Evolutionary conservation across 2,113 vertebrate species (phyloP), one percentile per base, ranked within the genome.

Genomic region (Balaeniceps rex): DNA sequence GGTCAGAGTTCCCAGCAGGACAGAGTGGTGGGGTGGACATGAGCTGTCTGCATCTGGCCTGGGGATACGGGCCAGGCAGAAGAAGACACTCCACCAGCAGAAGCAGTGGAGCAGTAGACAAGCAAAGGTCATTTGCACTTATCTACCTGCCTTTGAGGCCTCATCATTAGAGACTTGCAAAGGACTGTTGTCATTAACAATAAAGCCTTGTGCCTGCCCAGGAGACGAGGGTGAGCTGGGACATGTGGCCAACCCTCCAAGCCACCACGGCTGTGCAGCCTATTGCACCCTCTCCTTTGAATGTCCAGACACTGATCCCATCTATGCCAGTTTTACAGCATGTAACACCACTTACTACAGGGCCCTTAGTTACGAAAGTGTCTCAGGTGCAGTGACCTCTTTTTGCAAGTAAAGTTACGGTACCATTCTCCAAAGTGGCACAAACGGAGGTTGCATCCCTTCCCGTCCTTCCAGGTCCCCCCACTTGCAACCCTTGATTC

Each of bases 231-330:
- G 10, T 3, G 9, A 82, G n/a, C 46, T 90, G 60, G 17, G 38
- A 22, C 1, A 1, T 17, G 33, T 0, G 1, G 33, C 46, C 6
- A 16, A 10, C 40, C 26, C 13, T 81, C 26, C 34, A 33, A 9
- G 60, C 28, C 21, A 26, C 28, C 33, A 21, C 0, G 2, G 40
- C 44, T 2, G 0, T 51, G 61, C 19, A 85, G 33, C 24, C 14
- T 33, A 3, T 24, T 24, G 33, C 52, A 52, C 9, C 9, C 14
- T 51, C 10, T 80, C 31, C 57, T 40, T 49, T 26, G 65, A 44
- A 12, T 1, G 2, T 29, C 52, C 38, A 46, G 52, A 14, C 61
- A 12, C 0, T 3, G 28, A 40, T 22, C 52, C 61, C n/a, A 19
- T 29, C 61, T 26, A 19, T 52, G 36, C 55, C 40, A n/a, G 33